Percentiles rank a stretch among this genome's conserved stretches.
phyloP scores from a whole-genome alignment of 37 sponge, comb jelly and placozoan species.

The Bolinopsis microptera region DNA sequence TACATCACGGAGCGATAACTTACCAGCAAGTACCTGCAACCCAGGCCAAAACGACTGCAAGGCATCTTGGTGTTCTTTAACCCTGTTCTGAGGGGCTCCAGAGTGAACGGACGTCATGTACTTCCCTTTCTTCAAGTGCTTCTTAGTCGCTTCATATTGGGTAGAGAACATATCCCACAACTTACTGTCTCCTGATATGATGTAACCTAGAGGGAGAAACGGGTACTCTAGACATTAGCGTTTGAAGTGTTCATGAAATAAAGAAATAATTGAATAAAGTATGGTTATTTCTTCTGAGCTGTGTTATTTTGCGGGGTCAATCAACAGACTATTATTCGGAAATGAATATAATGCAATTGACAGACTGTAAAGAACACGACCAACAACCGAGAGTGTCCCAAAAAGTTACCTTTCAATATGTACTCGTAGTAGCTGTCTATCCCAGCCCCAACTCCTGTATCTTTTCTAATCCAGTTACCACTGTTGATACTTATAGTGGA shows the following conservation, averaged over 20 bases:
- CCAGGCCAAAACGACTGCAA: slow-evolving; percentile 99
- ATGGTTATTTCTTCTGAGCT: too few species aligned
- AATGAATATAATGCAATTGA: too few species aligned
- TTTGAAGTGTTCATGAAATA: too few species aligned
- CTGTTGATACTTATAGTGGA: slow-evolving; percentile 83
- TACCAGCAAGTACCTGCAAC: slow-evolving; percentile 76
- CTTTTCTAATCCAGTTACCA: slow-evolving; percentile 91
- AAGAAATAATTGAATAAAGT: too few species aligned
- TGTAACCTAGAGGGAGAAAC: slow-evolving; percentile 13
- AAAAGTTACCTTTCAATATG: slow-evolving; percentile 77
- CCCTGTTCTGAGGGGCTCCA: slow-evolving; percentile 71
- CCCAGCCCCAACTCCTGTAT: slow-evolving; percentile 84
- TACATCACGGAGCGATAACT: neutral
- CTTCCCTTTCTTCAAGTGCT: slow-evolving; percentile 75
- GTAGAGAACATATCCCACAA: slow-evolving; percentile 14
- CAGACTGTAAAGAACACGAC: too few species aligned
- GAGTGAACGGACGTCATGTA: slow-evolving; percentile 80
- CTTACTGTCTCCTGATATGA: neutral
- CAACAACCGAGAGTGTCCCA: too few species aligned
- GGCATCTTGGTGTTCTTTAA: slow-evolving; percentile 81
- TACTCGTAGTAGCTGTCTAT: slow-evolving; percentile 99
- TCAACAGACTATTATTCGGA: too few species aligned
- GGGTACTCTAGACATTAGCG: too few species aligned
- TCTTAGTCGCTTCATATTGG: slow-evolving; percentile 82
- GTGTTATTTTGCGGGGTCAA: too few species aligned